Base-by-base conservation (phyloP, 2,797 vertebrate species). In the Nothura maculosa region DNA sequence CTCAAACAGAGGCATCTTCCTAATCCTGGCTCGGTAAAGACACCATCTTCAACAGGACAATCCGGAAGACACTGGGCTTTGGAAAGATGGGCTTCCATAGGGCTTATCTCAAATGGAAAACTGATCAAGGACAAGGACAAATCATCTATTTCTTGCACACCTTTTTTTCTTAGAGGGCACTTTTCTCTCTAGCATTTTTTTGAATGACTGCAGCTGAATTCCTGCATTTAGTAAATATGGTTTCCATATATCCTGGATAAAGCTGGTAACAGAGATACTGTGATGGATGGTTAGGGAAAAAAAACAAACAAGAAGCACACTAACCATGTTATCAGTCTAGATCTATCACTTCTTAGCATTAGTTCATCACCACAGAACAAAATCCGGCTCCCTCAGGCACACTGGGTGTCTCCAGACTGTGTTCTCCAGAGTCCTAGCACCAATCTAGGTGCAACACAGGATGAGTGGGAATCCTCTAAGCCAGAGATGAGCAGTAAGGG, bases 131-230 rank as follows among this genome's bases (percentile, higher is more conserved):
- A 21, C 6, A 94, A 50, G 36, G 27, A 7, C 19, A 50, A 60
- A 67, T 60, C 12, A 34, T 34, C 48, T 81, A 54, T 13, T 60
- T 60, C 12, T 67, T 55, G 12, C 9, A 27, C n/a, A n/a, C n/a
- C 6, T 22, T 12, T 24, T 24, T 48, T 48, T 48, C n/a, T n/a
- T n/a, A n/a, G 34, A 38, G 36, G 34, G 34, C 15, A 12, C 57
- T 78, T 67, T 57, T 42, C 24, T 38, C 6, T 9, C 9, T n/a
- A 62, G 52, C 13, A 82, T 69, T 60, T 25, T 54, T 15, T 73
- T 93, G n/a, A 74, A 80, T 52, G 64, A 70, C 10, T 77, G 55
- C 47, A 94, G 47, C 47, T 50, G 9, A 58, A 27, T 47, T 76
- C 66, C 25, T 19, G 5, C 58, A 52, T 2, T 52, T 66, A 50